Evolutionary conservation across 2,888 invertebrate species (phyloP), one percentile per base, ranked within the genome.

Genomic region (Nymphalis polychloros): DNA sequence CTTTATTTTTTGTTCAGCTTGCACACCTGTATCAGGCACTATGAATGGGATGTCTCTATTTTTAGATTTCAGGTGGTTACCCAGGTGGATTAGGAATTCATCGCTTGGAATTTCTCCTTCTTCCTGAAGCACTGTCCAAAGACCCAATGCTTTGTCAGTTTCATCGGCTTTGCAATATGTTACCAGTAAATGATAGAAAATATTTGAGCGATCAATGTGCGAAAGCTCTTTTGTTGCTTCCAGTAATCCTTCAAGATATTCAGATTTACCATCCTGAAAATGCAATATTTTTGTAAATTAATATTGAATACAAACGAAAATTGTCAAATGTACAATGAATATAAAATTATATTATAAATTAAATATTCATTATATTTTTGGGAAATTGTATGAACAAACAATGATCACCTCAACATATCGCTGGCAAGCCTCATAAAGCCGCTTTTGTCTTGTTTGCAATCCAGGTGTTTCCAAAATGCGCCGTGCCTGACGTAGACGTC

Each of bases 391-490:
- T 49, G 7, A 59, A n/a, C 20, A n/a, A 35, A 48, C 0, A 41
- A 35, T n/a, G 67, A 48, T 71, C 76, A 92, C 92, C 83, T 90
- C 85, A 46, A 89, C 90, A 75, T 94, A 94, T 76, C 95, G 88
- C 79, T 94, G 94, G 80, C 96, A 96, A 7, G 95, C 95, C 27
- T 84, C 88, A 67, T 95, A 94, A 8, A 97, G 92, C 49, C 96
- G 93, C 20, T 94, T 93, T 52, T 95, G 94, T 41, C 95, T 87
- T 0, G 94, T 94, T 73, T 95, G 94, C 70, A 97, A 84, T 0
- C 97, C 97, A 0, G 97, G 97, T 0, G 97, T 97, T 90, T 97
- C 96, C 2, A 98, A 89, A 68, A 98, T 97, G 79, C 96, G 96
- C 41, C 95, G 93, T 0, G 98, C 98, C 83, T 97, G 97, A 31